A percentile compares a stretch with the other conserved stretches of the same genome.
phyloP scores from a whole-genome alignment of 2,888 invertebrate genomes.

The Cistogaster globosa region DNA sequence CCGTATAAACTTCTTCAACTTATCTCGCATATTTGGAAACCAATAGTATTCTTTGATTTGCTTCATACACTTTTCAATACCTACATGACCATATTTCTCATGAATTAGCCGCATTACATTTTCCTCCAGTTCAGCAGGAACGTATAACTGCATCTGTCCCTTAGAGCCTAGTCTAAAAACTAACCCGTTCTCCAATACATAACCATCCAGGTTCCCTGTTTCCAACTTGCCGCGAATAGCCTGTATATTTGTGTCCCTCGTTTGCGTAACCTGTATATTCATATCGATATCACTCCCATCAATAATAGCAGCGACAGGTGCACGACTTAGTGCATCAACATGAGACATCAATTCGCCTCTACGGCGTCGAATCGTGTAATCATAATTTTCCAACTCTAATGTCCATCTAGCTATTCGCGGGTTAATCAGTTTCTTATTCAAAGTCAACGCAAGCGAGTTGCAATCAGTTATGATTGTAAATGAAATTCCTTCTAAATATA shows the following conservation, averaged over 20 bases:
- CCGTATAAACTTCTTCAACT: constrained; percentile 16
- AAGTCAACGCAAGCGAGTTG: constrained; percentile 70
- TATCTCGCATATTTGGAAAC: constrained; percentile 17
- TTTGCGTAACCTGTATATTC: background rate
- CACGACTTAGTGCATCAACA: constrained; percentile 1
- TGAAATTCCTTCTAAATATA: constrained; percentile 58
- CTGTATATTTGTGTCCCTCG: background rate
- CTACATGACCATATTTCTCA: too few species aligned
- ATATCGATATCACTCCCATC: background rate
- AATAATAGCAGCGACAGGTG: background rate
- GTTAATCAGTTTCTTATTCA: constrained; percentile 46
- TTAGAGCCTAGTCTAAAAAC: too few species aligned
- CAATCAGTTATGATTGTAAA: constrained; percentile 77
- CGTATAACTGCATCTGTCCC: too few species aligned
- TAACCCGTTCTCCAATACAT: too few species aligned
- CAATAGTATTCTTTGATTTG: constrained; percentile 4
- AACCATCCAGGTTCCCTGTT: too few species aligned
- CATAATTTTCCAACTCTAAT: constrained; percentile 44
- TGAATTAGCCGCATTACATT: too few species aligned
- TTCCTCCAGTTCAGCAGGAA: too few species aligned
- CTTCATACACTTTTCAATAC: constrained; percentile 5
- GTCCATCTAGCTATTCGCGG: constrained; percentile 58
- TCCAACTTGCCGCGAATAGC: background rate
- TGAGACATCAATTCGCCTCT: constrained; percentile 6
- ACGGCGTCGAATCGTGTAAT: constrained; percentile 2